Percentiles rank a stretch among this genome's conserved stretches.
phyloP scores from a whole-genome alignment of 1,140 invertebrate species.

The Maconellicoccus hirsutus region DNA sequence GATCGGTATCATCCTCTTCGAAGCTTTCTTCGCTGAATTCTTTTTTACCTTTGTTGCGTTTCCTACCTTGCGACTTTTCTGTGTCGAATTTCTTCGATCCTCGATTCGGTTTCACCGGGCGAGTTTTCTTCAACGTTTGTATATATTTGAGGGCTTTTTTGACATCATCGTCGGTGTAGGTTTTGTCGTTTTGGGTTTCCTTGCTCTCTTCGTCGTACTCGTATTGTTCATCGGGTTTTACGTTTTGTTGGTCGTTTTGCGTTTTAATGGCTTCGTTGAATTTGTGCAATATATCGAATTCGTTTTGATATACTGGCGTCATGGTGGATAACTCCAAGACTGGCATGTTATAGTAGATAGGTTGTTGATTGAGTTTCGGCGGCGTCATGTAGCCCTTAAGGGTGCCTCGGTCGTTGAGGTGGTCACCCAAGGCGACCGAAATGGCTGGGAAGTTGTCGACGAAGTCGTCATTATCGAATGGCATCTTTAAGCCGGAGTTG shows the following conservation, averaged over 20 bases:
- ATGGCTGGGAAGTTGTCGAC: background rate
- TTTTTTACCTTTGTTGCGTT: background rate
- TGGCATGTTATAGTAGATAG: background rate
- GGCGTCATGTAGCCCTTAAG: background rate
- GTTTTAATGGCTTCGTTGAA: background rate
- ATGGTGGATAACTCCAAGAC: background rate
- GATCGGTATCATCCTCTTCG: background rate
- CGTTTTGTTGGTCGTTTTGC: background rate
- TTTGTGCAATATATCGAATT: background rate
- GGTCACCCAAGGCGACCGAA: background rate
- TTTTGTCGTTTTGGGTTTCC: background rate
- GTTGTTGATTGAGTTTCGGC: background rate
- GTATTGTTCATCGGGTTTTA: background rate
- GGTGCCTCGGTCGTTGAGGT: background rate
- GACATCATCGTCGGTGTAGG: conserved; percentile 2
- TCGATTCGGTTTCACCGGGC: background rate
- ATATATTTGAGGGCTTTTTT: conserved; percentile 10
- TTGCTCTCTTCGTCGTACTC: background rate
- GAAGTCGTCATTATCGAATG: background rate
- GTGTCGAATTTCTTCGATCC: conserved; percentile 6
- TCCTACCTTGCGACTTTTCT: background rate
- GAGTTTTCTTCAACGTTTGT: background rate
- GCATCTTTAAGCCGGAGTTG: background rate
- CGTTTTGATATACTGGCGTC: background rate
- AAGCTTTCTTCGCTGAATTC: background rate